Base-by-base conservation (phyloP, 2,888 invertebrate species). In the Eupithecia vulgata region DNA sequence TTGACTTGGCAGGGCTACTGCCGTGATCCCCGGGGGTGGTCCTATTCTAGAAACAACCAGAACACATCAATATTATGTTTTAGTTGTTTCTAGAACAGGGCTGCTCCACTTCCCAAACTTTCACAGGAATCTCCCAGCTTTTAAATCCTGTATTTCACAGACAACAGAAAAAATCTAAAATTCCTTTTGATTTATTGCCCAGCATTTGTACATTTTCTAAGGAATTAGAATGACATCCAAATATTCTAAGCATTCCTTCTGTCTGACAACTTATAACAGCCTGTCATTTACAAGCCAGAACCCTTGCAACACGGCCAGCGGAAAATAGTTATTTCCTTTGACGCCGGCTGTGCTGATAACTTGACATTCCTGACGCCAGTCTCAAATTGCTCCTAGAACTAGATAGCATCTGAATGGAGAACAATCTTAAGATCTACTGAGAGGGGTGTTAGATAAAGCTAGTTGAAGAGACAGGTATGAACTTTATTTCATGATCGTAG, bases 311-410 rank as follows among this genome's bases (percentile, higher is more conserved):
- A 82, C 79, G 78, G 76, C 71, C 82, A 81, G 80, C 81, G 81
- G 82, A 82, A 84, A 83, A 81, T 78, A 81, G 82, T 82, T 84
- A 81, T 80, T 80, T 72, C 72, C 83, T 80, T 81, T 83, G 82
- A 83, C 83, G 83, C 76, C 73, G 75, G 77, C 80, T 79, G 77
- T 80, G 82, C 81, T 83, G 82, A 86, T 86, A 88, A 87, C 84
- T 84, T 84, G 81, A 85, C 82, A 87, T 87, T 84, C 83, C 79
- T 79, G 85, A 83, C 85, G 80, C 84, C 85, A 82, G 83, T 83
- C 86, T 89, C 83, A 86, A 89, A 91, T 89, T 88, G 87, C 85
- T 84, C 86, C 86, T 85, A 83, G 83, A 86, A 85, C 83, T 82
- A 78, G 81, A 85, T 89, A 87, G 84, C 78, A 82, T 87, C 86